Evolutionary conservation across 2,113 vertebrate genomes (phyloP).

Genomic region (Arenaria interpres): DNA sequence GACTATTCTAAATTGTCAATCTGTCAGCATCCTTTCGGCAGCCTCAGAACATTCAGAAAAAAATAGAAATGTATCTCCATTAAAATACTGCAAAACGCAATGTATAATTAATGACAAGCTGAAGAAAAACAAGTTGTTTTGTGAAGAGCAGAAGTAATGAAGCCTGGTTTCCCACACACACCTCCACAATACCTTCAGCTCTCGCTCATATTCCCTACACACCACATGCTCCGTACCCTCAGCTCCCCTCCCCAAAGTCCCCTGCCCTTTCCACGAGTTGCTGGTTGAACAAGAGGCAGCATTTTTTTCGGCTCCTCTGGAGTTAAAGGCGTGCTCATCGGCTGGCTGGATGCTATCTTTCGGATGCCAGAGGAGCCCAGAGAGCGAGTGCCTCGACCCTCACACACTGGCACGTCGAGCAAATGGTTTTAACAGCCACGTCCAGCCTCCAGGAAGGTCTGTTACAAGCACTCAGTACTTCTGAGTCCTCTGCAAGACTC

Average conservation of each 20-base stretch:
- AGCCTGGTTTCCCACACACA: slow-evolving; percentile 62
- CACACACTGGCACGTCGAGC: accelerated
- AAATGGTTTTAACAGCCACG: neutral
- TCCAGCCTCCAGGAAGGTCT: neutral
- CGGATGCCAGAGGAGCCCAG: neutral
- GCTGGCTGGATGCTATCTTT: neutral
- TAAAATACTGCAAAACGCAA: slow-evolving; percentile 1
- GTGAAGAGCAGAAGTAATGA: slow-evolving; percentile 44
- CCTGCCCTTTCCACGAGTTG: neutral
- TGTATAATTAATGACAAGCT: slow-evolving; percentile 26
- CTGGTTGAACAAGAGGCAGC: neutral
- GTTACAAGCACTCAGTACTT: neutral
- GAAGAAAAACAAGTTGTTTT: slow-evolving; percentile 53
- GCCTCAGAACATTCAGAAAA: neutral
- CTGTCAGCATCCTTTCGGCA: neutral
- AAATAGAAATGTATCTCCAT: neutral
- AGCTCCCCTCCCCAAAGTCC: neutral
- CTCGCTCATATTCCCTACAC: slow-evolving; percentile 56
- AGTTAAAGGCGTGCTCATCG: neutral
- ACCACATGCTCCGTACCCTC: slow-evolving; percentile 51
- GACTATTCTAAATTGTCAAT: neutral
- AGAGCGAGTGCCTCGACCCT: neutral
- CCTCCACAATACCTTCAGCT: slow-evolving; percentile 63
- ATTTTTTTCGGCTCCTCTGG: neutral
- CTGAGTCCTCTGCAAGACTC: slow-evolving; percentile 14